Percentiles rank a stretch among this genome's conserved stretches.
phyloP scores from a whole-genome alignment of 2,113 vertebrate genomes.

The Bungarus multicinctus region DNA sequence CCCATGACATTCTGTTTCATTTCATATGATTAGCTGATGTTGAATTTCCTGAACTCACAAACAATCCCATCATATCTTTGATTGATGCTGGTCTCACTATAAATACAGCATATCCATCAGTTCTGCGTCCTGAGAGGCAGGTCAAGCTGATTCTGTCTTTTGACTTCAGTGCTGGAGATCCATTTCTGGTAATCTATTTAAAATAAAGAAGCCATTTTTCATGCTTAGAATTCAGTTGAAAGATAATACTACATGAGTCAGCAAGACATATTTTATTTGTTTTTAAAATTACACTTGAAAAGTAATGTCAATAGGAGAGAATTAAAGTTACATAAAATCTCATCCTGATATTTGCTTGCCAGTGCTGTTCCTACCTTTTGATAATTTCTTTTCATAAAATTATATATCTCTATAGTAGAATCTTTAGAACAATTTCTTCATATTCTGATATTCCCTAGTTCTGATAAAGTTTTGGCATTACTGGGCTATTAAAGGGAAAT shows the following conservation, averaged over 20 bases:
- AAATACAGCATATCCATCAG: constrained; percentile 60
- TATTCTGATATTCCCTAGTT: background rate
- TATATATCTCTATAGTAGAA: background rate
- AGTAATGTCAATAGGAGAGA: background rate
- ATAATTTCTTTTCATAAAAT: background rate
- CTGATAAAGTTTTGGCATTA: background rate
- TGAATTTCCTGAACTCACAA: background rate
- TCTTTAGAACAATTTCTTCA: background rate
- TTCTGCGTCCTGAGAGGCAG: constrained; percentile 33
- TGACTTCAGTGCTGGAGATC: constrained; percentile 63
- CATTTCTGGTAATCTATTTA: constrained; percentile 59
- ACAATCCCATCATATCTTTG: constrained; percentile 18
- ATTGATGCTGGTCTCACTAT: constrained; percentile 62
- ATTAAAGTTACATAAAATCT: background rate
- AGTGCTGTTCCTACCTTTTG: background rate
- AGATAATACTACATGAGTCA: background rate
- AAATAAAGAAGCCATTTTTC: background rate
- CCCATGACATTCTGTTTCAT: background rate
- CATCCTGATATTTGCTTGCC: background rate
- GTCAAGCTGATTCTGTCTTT: constrained; percentile 65
- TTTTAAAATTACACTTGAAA: background rate
- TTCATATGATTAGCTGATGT: constrained; percentile 16
- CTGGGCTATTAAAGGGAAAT: background rate
- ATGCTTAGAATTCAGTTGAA: background rate
- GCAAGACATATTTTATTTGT: background rate